Percentiles rank a stretch among this genome's conserved stretches.
Evolutionary conservation across 2,888 invertebrate species (phyloP).

Genomic region (Lasioglossum leucozonium): DNA sequence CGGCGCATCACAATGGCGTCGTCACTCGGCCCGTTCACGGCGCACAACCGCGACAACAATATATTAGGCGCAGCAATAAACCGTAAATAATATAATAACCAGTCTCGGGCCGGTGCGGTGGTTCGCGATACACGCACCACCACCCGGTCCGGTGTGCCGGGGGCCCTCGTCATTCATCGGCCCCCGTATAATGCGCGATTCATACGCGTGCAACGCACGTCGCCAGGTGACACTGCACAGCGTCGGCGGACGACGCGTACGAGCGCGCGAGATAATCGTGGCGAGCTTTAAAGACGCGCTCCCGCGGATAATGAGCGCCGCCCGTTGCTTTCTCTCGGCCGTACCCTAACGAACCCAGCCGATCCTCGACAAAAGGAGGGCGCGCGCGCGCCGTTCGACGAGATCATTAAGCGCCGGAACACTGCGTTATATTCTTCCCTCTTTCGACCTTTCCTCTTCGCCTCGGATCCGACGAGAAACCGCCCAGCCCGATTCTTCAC

Average conservation of each 20-base stretch:
- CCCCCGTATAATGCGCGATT: conserved; percentile 50
- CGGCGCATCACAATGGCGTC: conserved; percentile 33
- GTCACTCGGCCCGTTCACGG: neutral
- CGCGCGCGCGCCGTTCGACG: conserved; percentile 2
- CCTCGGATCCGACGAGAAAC: neutral
- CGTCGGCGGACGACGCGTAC: conserved; percentile 38
- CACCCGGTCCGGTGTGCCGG: neutral
- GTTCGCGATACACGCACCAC: conserved; percentile 1
- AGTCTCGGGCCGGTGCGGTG: conserved; percentile 7
- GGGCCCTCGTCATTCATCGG: conserved; percentile 12
- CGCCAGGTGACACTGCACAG: conserved; percentile 48
- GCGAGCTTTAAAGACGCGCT: conserved; percentile 38
- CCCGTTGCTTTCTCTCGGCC: conserved; percentile 21
- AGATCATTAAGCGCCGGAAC: conserved; percentile 34
- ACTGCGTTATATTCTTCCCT: conserved; percentile 13
- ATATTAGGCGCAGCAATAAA: conserved; percentile 37
- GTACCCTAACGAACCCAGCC: conserved; percentile 45
- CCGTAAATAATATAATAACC: conserved; percentile 56
- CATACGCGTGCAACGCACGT: conserved; percentile 51
- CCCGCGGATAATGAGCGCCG: conserved; percentile 49
- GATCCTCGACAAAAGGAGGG: conserved; percentile 38
- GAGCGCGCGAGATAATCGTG: conserved; percentile 55
- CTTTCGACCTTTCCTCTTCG: neutral
- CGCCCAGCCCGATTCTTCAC: neutral
- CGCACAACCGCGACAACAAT: conserved; percentile 18